Evolutionary conservation across 1,140 invertebrate genomes (phyloP), one percentile per base, ranked within the genome.

Genomic region (Neodiprion fabricii): DNA sequence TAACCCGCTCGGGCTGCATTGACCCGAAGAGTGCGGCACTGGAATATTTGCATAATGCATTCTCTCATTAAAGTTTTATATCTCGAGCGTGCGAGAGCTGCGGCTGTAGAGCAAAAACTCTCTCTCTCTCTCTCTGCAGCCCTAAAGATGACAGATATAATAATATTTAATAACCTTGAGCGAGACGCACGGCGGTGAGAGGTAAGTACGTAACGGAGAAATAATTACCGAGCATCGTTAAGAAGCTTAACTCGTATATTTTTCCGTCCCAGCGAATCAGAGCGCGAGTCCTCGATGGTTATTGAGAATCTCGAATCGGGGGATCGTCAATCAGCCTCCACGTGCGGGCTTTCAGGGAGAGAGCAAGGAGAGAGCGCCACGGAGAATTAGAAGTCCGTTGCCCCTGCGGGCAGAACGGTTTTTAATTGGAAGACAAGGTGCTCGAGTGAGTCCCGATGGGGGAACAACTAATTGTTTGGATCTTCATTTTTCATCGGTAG

Each of bases 51-150:
- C 67, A 69, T 69, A 69, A 21, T 69, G 67, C 67, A 7, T 69
- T 14, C 67, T 11, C 67, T 69, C 67, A 69, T 69, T 69, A 23
- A 69, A 69, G 67, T 69, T 69, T 69, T 69, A 69, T 23, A 23
- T 23, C 67, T 14, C 11, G 0, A 40, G 2, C 28, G n/a, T 61
- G 53, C 53, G 53, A 61, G 28, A 61, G 28, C 53, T 7, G 11
- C 0, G 53, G 9, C 4, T 12, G 9, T 61, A 17, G 4, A 40
- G 53, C 53, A 61, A 14, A 9, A 61, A 61, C 53, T 17, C 11
- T 14, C 17, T 21, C 53, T 17, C 11, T 14, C 53, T 17, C 11
- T 14, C 53, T 17, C 11, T 14, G 4, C n/a, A 12, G 11, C n/a
- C 53, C 53, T 61, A 14, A 61, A 17, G 11, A 61, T 17, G 53